Base-by-base conservation (phyloP, 2,113 vertebrate species). In the Aegithalos caudatus region DNA sequence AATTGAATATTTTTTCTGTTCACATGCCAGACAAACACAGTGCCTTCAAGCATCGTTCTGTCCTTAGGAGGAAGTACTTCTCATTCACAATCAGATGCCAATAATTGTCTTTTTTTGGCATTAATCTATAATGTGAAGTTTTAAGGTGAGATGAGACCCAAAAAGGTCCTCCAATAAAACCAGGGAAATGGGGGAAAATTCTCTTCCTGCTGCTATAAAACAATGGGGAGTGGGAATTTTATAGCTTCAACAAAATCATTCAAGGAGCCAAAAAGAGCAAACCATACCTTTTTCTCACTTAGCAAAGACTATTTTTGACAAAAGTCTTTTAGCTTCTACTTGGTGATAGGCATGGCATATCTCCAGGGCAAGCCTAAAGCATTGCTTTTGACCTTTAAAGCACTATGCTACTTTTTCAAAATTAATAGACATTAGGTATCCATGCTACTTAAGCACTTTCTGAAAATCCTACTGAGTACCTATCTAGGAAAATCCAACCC, bases 321-420 rank as follows among this genome's bases (percentile, higher is more conserved):
- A 92, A 62, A 81, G 6, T 11, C 33, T 84, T 71, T 79, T 85
- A 89, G 22, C 8, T 58, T 60, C 25, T 61, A 21, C 79, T 89
- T 89, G 83, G 70, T 61, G 50, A 94, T 31, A 94, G 81, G 87
- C 2, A 8, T 9, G 2, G 40, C 5, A 0, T 66, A 65, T 53
- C 57, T 84, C 72, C 22, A 79, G 37, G 53, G 56, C 51, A 87
- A 94, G 69, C 45, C 86, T 94, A 88, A 91, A 82, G 58, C 38
- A 70, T 40, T 80, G 19, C 11, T 83, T 95, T 90, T 90, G 78
- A 91, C 79, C 71, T 90, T 94, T 91, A 85, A 79, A 92, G 38
- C 20, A 60, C 71, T 66, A 51, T 70, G 17, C 20, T 73, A 56
- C 45, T 78, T 86, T 86, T 88, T 50, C 47, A 60, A 88, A 90